Percentiles rank a stretch among this genome's conserved stretches.
Evolutionary conservation across 1,140 invertebrate species (phyloP).

Genomic region (Trichomalopsis sarcophagae): DNA sequence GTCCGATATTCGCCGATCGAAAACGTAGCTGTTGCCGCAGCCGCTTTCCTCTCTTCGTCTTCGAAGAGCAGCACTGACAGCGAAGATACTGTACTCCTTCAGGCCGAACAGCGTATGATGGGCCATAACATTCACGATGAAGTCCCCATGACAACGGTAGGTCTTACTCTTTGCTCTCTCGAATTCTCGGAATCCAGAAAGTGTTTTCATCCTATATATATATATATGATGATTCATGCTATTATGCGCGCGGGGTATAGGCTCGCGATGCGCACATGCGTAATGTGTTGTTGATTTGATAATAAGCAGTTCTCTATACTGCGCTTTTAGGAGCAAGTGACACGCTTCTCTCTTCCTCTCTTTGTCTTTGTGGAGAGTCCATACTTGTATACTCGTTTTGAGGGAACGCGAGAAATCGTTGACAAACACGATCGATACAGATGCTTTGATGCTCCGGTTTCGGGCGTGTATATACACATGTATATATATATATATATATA

Average conservation of each 20-base stretch:
- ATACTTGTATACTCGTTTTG: neutral
- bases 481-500: no score
- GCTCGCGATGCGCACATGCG: neutral
- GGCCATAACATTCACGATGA: slow-evolving; percentile 63
- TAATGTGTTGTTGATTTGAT: neutral
- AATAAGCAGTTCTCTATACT: neutral
- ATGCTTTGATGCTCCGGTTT: no score
- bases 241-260: neutral
- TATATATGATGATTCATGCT: neutral
- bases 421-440: neutral
- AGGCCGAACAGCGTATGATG: slow-evolving; percentile 58
- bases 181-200: neutral
- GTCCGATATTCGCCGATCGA: neutral
- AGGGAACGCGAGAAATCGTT: neutral
- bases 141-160: slow-evolving; percentile 69
- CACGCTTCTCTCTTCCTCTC: neutral
- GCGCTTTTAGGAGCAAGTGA: neutral
- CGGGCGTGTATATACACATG: no score
- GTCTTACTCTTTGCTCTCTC: slow-evolving; percentile 32
- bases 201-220: neutral
- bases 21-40: neutral
- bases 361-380: neutral
- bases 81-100: slow-evolving; percentile 5
- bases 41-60: neutral
- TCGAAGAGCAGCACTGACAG: neutral